These are phyloP conservation scores for Orthosia incerta DNA, from an alignment of 2,888 invertebrate species.

Conservation along the genomic window DNA sequence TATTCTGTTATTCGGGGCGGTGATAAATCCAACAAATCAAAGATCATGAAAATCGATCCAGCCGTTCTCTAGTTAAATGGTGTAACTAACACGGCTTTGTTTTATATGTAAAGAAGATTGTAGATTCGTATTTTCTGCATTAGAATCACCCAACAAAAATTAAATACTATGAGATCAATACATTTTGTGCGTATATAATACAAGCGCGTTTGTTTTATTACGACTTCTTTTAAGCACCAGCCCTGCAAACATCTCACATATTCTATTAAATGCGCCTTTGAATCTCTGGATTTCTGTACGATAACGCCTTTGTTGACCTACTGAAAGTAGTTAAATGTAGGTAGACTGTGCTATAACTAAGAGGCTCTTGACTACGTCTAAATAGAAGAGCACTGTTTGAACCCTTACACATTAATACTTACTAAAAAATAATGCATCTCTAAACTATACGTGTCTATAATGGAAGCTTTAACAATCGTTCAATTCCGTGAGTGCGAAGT, in stretches of 20 bases:
- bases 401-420: constrained; percentile 59
- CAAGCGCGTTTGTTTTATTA: not conserved
- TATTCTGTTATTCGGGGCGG: too few relatives aligned
- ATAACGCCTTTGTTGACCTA: not conserved
- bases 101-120: not conserved
- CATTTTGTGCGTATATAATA: not conserved
- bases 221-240: not conserved
- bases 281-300: not conserved
- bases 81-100: too few relatives aligned
- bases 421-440: constrained; percentile 74
- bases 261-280: too few relatives aligned
- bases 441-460: constrained; percentile 77
- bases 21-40: too few relatives aligned
- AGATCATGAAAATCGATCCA: too few relatives aligned
- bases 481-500: constrained; percentile 90
- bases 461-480: constrained; percentile 88
- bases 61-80: too few relatives aligned
- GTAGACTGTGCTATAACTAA: constrained; percentile 29
- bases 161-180: not conserved
- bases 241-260: not conserved
- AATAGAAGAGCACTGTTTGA: constrained; percentile 59
- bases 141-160: not conserved
- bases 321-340: constrained; percentile 19
- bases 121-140: constrained; percentile 1
- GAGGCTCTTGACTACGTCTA: constrained; percentile 47